Evolutionary conservation across 2,797 vertebrate genomes (phyloP).

Genomic region (Fratercula arctica): DNA sequence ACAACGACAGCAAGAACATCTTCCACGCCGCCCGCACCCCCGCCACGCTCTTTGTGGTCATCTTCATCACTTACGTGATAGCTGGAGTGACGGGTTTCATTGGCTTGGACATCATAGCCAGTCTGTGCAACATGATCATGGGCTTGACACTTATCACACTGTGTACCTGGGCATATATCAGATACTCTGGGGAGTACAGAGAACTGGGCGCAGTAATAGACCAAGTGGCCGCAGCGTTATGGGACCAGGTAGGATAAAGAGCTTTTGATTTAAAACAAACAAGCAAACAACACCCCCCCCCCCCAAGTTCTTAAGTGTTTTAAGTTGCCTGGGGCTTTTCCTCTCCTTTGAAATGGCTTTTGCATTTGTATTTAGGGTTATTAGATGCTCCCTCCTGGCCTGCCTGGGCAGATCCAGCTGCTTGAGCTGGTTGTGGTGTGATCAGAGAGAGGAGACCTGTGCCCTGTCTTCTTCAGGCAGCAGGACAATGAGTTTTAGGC

Average conservation of each 20-base stretch:
- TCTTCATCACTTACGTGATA: slow-evolving; percentile 96
- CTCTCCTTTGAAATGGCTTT: neutral
- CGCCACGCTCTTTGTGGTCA: slow-evolving; percentile 97
- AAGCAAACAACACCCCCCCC: too few species aligned
- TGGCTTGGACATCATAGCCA: slow-evolving; percentile 96
- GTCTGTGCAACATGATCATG: slow-evolving; percentile 98
- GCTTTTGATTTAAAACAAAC: neutral
- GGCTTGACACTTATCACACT: slow-evolving; percentile 97
- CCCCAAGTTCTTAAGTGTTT: accelerated
- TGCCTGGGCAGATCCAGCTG: neutral
- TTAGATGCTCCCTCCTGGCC: neutral
- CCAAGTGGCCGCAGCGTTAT: slow-evolving; percentile 97
- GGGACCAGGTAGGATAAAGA: slow-evolving; percentile 91
- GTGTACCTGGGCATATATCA: slow-evolving; percentile 98
- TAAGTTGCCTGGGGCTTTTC: neutral
- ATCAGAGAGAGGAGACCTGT: accelerated
- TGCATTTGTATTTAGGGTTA: neutral
- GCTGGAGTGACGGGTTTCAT: slow-evolving; percentile 96
- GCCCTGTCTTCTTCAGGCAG: neutral
- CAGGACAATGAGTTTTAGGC: neutral
- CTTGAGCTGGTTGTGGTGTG: neutral
- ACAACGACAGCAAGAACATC: slow-evolving; percentile 99
- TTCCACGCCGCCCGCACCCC: slow-evolving; percentile 98
- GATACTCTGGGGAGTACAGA: slow-evolving; percentile 97
- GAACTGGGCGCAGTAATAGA: slow-evolving; percentile 97